Base-by-base conservation (phyloP, 2,113 vertebrate species). In the Riparia riparia region DNA sequence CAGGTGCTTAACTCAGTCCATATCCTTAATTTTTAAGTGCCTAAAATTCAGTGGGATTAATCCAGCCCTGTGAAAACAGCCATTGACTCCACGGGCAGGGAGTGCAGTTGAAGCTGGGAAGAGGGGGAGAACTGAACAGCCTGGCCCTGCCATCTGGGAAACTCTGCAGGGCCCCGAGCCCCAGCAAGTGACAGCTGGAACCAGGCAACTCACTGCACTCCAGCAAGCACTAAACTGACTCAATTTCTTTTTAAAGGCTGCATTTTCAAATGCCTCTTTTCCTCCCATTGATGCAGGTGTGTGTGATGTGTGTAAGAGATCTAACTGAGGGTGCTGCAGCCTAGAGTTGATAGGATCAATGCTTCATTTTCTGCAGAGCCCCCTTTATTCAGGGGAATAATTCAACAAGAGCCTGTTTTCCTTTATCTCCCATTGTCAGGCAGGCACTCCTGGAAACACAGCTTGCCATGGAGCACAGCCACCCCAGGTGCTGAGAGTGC, bases 221-320 rank as follows among this genome's bases (percentile, higher is more conserved):
- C 85, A 94, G 90, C 90, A 94, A 73, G 93, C 93, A 95, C 96
- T 90, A 95, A 95, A 97, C 95, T 86, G 85, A 26, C 95, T 96
- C 88, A 16, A 92, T 93, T 93, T 70, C 92, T 84, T 90, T 84
- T 72, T 92, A 89, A 95, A 96, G 77, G 82, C 78, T 25, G 88
- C 56, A 86, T 92, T 92, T 95, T 94, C 92, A 96, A 92, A 93
- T 34, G 76, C 92, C 85, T 94, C 96, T 95, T 86, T 51, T 77
- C 88, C 90, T 88, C 82, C 90, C 92, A 92, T 86, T 92, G 96
- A 90, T 90, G 93, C 95, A 96, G 95, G 95, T 94, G 93, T 64
- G 80, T 95, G 96, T 92, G 95, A 95, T 93, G 91, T 84, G 94
- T 94, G 94, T 95, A 96, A 97, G 95, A 96, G 95, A 96, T 92